Evolutionary conservation across 2,113 vertebrate species (phyloP).

Genomic region (Vombatus ursinus): DNA sequence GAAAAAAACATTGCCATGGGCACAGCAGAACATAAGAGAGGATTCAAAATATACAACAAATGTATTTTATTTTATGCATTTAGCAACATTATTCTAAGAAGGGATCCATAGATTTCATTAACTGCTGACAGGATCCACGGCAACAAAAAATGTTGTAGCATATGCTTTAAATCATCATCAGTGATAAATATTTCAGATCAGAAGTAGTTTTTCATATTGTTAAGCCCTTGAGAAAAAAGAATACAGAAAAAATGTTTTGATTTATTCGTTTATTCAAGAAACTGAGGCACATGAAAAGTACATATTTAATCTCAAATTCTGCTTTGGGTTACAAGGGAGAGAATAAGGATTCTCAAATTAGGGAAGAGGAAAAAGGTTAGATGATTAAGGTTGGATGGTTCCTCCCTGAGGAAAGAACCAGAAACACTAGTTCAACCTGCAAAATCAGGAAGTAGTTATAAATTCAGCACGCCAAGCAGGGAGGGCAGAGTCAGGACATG

Average conservation of each 20-base stretch:
- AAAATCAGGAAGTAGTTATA: neutral
- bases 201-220: neutral
- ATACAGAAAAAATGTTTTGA: neutral
- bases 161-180: neutral
- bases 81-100: neutral
- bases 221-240: neutral
- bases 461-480: neutral
- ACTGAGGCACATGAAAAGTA: neutral
- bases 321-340: neutral
- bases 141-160: neutral
- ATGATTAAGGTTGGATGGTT: neutral
- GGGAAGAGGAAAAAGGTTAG: neutral
- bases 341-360: neutral
- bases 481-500: neutral
- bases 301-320: neutral
- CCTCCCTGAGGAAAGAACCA: too few relatives aligned
- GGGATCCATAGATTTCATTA: neutral
- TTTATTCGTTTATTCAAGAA: neutral
- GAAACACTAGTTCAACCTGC: neutral
- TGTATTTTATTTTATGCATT: neutral
- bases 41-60: too few relatives aligned
- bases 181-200: neutral
- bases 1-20: too few relatives aligned
- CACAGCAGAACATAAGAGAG: too few relatives aligned
- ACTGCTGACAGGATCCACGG: neutral